Percentiles rank a stretch among this genome's conserved stretches.
phyloP scores from a whole-genome alignment of 2,113 vertebrate genomes.

The Piaya cayana region DNA sequence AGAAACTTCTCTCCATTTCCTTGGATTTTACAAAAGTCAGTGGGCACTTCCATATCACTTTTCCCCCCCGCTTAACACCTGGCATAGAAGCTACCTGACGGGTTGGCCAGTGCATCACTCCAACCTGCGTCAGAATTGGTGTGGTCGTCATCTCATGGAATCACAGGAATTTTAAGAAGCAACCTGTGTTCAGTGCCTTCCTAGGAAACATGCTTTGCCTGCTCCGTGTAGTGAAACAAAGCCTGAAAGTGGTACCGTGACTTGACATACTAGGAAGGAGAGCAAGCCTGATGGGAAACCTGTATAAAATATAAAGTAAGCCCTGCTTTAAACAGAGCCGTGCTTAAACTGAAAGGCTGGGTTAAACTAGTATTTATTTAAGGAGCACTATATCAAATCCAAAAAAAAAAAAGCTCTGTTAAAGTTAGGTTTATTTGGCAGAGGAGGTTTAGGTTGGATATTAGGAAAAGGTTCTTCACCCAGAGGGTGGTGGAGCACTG shows the following conservation, averaged over 20 bases:
- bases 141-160: accelerated
- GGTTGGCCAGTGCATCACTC: neutral
- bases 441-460: no score
- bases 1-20: neutral
- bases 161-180: neutral
- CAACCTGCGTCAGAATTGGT: neutral
- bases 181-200: accelerated
- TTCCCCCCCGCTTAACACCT: neutral
- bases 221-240: no score
- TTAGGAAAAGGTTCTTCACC: no score
- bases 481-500: no score
- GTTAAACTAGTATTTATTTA: no score
- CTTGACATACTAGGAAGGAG: accelerated
- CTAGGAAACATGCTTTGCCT: accelerated
- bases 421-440: accelerated
- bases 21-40: neutral
- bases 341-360: no score
- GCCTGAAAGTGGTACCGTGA: accelerated
- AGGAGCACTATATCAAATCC: neutral
- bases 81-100: accelerated
- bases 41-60: accelerated
- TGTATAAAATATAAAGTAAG: neutral
- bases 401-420: accelerated
- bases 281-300: accelerated
- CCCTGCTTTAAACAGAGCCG: accelerated